Evolutionary conservation across 2,888 invertebrate genomes (phyloP).

Genomic region (Cheilosia urbana): DNA sequence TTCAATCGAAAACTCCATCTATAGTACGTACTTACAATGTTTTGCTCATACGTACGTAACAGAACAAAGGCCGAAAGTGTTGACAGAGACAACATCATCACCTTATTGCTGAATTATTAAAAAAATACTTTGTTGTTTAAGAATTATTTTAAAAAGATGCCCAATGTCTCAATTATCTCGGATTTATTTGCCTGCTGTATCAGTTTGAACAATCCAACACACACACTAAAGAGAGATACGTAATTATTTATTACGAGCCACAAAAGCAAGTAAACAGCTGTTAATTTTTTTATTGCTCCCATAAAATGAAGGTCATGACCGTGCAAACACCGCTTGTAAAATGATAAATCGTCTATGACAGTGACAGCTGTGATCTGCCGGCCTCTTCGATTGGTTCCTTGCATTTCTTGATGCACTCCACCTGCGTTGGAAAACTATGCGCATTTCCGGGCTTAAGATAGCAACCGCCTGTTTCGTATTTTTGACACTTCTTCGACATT

Average conservation of each 20-base stretch:
- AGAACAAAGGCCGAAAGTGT: too few species aligned
- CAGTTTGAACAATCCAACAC: background rate
- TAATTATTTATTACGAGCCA: background rate
- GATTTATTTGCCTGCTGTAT: background rate
- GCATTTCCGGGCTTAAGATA: conserved; percentile 50
- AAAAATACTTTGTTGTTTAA: background rate
- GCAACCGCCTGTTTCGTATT: conserved; percentile 51
- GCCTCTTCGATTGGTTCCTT: conserved; percentile 47
- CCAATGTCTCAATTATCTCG: conserved; percentile 6
- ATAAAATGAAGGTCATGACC: too few species aligned
- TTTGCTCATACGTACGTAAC: too few species aligned
- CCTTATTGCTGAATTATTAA: background rate
- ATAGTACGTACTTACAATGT: too few species aligned
- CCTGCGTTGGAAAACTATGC: conserved; percentile 46
- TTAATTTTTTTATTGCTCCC: too few species aligned
- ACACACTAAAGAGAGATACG: background rate
- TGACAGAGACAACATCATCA: too few species aligned
- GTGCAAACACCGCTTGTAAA: background rate
- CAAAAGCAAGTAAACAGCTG: too few species aligned
- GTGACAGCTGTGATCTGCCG: background rate
- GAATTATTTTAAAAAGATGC: background rate
- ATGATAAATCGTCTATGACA: too few species aligned
- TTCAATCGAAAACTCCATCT: too few species aligned
- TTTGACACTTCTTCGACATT: conserved; percentile 50
- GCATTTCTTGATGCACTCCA: conserved; percentile 51